phyloP scores from a whole-genome alignment of 2,113 vertebrate genomes.

The Antechinus flavipes region DNA sequence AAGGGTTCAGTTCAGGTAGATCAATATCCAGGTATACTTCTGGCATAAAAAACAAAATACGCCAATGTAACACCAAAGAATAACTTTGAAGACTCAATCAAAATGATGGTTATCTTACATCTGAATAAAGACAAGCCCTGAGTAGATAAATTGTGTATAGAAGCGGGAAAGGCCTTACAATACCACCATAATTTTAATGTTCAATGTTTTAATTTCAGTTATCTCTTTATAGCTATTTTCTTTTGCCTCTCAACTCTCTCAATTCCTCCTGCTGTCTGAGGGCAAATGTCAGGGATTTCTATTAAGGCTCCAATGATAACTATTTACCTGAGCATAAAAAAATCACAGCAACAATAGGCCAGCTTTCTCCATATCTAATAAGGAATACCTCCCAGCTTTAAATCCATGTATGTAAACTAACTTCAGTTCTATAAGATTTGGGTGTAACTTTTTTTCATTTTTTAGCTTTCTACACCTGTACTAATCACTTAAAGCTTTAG shows the following conservation, averaged over 20 bases:
- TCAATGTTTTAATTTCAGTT: background rate
- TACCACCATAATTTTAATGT: background rate
- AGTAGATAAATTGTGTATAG: background rate
- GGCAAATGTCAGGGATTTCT: background rate
- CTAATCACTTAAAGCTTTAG: background rate
- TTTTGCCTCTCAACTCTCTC: background rate
- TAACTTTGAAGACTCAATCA: background rate
- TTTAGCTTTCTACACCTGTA: background rate
- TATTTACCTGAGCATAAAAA: background rate
- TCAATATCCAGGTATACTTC: background rate
- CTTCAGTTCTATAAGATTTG: background rate
- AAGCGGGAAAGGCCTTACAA: background rate
- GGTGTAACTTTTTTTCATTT: background rate
- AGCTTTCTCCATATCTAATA: background rate
- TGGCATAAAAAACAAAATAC: background rate
- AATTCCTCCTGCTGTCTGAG: background rate
- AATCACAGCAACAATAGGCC: background rate
- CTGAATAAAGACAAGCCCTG: background rate
- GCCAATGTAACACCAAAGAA: background rate
- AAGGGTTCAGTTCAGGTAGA: background rate
- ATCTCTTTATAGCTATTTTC: background rate
- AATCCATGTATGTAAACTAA: background rate
- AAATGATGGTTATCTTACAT: background rate
- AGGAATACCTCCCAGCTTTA: background rate
- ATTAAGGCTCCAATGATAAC: conserved; percentile 4